phyloP scores from a whole-genome alignment of 1,140 invertebrate species.

The Thaumatotibia leucotreta region DNA sequence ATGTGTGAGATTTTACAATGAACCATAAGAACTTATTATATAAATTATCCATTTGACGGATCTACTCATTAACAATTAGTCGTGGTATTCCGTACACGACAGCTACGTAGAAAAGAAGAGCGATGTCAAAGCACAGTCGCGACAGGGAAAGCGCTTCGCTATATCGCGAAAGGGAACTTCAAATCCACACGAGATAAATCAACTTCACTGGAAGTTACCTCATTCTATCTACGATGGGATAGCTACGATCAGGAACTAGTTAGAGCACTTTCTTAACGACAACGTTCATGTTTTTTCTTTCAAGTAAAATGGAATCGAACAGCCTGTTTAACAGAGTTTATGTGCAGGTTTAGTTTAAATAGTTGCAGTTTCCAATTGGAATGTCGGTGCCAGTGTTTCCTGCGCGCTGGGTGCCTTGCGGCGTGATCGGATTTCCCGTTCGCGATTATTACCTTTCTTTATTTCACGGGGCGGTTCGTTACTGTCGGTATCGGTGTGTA shows the following conservation, averaged over 20 bases:
- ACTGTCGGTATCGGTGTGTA: slow-evolving; percentile 49
- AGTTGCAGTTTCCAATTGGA: slow-evolving; percentile 24
- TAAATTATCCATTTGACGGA: neutral
- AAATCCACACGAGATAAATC: slow-evolving; percentile 41
- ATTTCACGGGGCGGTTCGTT: slow-evolving; percentile 55
- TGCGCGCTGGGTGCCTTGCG: slow-evolving; percentile 24
- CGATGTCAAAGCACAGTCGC: slow-evolving; percentile 51
- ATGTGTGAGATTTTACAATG: too few species aligned
- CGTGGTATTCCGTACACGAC: slow-evolving; percentile 26
- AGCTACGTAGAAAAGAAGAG: slow-evolving; percentile 69
- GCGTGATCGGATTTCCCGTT: slow-evolving; percentile 60
- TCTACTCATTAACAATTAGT: slow-evolving; percentile 23
- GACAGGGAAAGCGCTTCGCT: slow-evolving; percentile 61
- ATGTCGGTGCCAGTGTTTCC: slow-evolving; percentile 21
- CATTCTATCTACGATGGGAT: slow-evolving; percentile 37
- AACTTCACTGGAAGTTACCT: slow-evolving; percentile 40
- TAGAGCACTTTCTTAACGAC: slow-evolving; percentile 53
- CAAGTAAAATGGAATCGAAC: slow-evolving; percentile 25
- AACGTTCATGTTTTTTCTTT: slow-evolving; percentile 45
- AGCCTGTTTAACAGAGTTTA: slow-evolving; percentile 26
- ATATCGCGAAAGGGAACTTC: slow-evolving; percentile 65
- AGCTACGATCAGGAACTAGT: slow-evolving; percentile 38
- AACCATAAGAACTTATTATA: neutral
- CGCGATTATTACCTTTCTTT: slow-evolving; percentile 61
- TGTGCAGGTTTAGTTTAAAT: slow-evolving; percentile 28